Evolutionary conservation across 2,888 invertebrate genomes (phyloP).

Genomic region (Chrysina gloriosa): DNA sequence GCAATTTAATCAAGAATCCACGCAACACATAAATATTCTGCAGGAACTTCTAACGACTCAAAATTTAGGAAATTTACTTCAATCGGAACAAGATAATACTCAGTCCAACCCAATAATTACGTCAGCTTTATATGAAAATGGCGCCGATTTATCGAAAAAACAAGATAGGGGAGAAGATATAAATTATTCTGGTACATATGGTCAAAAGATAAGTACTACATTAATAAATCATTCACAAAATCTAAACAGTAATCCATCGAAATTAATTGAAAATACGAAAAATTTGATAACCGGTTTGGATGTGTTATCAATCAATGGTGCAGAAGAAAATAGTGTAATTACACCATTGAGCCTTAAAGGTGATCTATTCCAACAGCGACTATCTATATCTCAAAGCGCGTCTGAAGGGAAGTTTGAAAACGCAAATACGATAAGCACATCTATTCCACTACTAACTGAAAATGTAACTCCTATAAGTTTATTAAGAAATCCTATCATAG

Average conservation of each 20-base stretch:
- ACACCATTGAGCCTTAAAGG: constrained; percentile 11
- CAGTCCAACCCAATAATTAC: constrained; percentile 16
- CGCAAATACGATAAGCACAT: constrained; percentile 41
- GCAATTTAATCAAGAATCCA: background rate
- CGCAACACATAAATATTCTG: background rate
- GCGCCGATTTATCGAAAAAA: constrained; percentile 33
- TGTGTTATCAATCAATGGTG: constrained; percentile 71
- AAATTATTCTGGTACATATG: constrained; percentile 54
- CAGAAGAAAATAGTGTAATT: constrained; percentile 31
- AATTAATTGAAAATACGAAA: constrained; percentile 70
- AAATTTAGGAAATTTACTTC: background rate
- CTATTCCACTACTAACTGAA: constrained; percentile 11
- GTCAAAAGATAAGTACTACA: constrained; percentile 56
- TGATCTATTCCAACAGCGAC: constrained; percentile 1
- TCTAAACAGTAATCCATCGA: constrained; percentile 55
- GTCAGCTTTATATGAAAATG: constrained; percentile 37
- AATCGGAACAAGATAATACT: background rate
- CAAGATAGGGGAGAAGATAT: background rate
- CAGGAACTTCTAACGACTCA: background rate
- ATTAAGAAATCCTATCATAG: constrained; percentile 61
- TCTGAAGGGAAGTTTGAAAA: background rate
- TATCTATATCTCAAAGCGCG: constrained; percentile 3
- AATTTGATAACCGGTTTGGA: constrained; percentile 74
- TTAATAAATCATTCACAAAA: constrained; percentile 17
- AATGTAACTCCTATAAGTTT: constrained; percentile 50